Percentiles rank a stretch among this genome's conserved stretches.
Evolutionary conservation across 2,888 invertebrate genomes (phyloP).

Genomic region (Biston betularia): DNA sequence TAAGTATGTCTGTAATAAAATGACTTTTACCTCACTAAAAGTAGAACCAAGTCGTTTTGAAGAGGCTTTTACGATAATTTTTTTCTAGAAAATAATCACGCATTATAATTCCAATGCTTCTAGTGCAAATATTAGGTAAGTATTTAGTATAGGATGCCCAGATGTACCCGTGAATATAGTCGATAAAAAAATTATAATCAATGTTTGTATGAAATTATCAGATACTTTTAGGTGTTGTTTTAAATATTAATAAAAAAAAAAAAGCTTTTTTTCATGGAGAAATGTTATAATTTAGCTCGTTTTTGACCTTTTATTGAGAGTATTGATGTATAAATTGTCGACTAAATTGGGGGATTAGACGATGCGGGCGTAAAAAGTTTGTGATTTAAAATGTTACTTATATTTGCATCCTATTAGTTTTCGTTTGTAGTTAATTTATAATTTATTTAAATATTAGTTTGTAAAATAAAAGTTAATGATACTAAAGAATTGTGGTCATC

Average conservation of each 20-base stretch:
- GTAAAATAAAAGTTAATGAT: background rate
- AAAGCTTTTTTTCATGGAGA: background rate
- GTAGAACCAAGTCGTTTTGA: background rate
- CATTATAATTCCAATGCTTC: slow-evolving; percentile 72
- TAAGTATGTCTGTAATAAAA: background rate
- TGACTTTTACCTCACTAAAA: background rate
- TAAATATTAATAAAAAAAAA: too few species aligned
- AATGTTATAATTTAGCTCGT: background rate
- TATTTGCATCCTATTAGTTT: slow-evolving; percentile 40
- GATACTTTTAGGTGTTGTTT: background rate
- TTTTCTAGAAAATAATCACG: slow-evolving; percentile 53
- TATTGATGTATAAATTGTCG: slow-evolving; percentile 1
- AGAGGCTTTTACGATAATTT: slow-evolving; percentile 39
- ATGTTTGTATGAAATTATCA: background rate
- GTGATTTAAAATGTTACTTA: slow-evolving; percentile 44
- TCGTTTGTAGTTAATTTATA: slow-evolving; percentile 30
- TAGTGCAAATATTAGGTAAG: slow-evolving; percentile 65
- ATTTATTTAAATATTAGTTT: slow-evolving; percentile 13
- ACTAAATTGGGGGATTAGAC: slow-evolving; percentile 13
- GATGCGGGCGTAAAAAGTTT: slow-evolving; percentile 32
- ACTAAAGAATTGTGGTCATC: slow-evolving; percentile 25
- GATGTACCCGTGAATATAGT: slow-evolving; percentile 7
- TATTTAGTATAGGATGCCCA: slow-evolving; percentile 50
- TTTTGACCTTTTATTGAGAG: background rate
- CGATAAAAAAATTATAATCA: slow-evolving; percentile 2